A percentile compares a stretch with the other conserved stretches of the same genome.
phyloP scores from a whole-genome alignment of 2,888 invertebrate species.

The Diarsia rubi region DNA sequence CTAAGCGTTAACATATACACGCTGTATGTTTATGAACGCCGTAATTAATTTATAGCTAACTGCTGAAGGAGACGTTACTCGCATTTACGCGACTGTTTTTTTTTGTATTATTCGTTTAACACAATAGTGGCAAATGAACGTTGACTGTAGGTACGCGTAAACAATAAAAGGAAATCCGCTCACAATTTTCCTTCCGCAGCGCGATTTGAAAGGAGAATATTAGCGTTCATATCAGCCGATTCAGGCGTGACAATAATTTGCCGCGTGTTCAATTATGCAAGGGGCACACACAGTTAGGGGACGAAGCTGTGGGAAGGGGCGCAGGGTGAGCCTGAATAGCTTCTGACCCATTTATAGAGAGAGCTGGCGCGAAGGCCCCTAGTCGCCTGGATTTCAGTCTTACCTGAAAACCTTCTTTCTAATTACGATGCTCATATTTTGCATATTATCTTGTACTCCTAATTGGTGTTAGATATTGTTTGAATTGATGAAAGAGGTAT shows the following conservation, averaged over 20 bases:
- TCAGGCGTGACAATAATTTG: conserved; percentile 87
- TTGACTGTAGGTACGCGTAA: not conserved
- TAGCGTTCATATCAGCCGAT: conserved; percentile 74
- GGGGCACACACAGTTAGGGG: conserved; percentile 82
- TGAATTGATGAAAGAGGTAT: not conserved
- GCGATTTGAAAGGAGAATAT: conserved; percentile 71
- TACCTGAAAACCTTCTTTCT: conserved; percentile 63
- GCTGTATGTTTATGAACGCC: conserved; percentile 19
- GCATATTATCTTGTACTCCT: conserved; percentile 44
- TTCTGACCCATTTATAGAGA: conserved; percentile 89
- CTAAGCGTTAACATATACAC: conserved; percentile 41
- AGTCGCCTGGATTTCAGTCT: conserved; percentile 73
- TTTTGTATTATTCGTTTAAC: conserved; percentile 19
- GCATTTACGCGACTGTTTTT: conserved; percentile 15
- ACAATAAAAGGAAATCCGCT: conserved; percentile 12
- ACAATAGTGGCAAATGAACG: conserved; percentile 8
- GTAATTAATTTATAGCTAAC: conserved; percentile 43
- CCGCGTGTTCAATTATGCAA: conserved; percentile 89
- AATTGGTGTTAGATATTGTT: conserved; percentile 1
- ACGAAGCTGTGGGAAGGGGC: conserved; percentile 71
- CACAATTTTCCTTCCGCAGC: conserved; percentile 11
- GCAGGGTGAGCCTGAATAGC: conserved; percentile 81
- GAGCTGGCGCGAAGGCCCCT: conserved; percentile 80
- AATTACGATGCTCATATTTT: conserved; percentile 70
- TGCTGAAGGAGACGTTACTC: conserved; percentile 25